A percentile compares a stretch with the other conserved stretches of the same genome.
phyloP scores from a whole-genome alignment of 2,113 vertebrate genomes.

The Neopipo cinnamomea region DNA sequence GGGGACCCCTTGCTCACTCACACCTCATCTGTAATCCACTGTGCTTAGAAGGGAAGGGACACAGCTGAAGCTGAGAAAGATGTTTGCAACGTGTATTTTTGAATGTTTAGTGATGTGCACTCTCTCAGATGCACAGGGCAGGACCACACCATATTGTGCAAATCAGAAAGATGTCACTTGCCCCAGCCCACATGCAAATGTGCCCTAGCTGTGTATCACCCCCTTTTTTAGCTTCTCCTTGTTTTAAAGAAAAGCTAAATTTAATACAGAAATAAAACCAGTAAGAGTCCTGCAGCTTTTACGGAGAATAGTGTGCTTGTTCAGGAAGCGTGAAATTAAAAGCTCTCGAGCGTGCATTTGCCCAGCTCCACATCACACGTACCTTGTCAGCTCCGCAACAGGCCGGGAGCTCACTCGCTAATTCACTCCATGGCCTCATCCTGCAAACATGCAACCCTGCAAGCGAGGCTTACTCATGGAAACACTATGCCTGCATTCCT shows the following conservation, averaged over 20 bases:
- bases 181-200: neutral
- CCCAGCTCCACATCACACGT: neutral
- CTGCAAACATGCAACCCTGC: slow-evolving; percentile 53
- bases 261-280: neutral
- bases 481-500: slow-evolving; percentile 57
- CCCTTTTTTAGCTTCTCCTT: neutral
- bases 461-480: slow-evolving; percentile 53
- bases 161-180: neutral
- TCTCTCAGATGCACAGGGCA: neutral
- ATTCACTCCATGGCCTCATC: slow-evolving; percentile 45
- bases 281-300: neutral
- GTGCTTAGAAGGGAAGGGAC: neutral
- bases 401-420: neutral
- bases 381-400: neutral
- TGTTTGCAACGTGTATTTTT: neutral
- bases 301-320: neutral
- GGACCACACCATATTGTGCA: neutral
- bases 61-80: neutral
- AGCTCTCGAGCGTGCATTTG: neutral
- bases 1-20: neutral
- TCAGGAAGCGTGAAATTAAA: slow-evolving; percentile 37
- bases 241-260: neutral
- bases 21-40: neutral
- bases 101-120: neutral
- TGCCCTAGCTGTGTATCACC: neutral